phyloP scores from a whole-genome alignment of 2,888 invertebrate genomes.

The Tricholauxania praeusta region DNA sequence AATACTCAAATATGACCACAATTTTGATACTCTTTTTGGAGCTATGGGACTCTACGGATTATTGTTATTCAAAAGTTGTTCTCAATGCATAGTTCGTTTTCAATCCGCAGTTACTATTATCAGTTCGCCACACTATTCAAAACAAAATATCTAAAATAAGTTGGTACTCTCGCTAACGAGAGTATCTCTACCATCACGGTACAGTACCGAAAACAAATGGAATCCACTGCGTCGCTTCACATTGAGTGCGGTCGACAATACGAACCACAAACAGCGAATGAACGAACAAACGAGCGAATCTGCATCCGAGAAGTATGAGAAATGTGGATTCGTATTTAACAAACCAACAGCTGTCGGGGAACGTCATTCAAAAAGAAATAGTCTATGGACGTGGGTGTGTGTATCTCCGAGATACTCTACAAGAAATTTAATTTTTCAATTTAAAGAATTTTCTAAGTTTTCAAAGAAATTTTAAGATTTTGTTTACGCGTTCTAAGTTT shows the following conservation, averaged over 20 bases:
- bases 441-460: background rate
- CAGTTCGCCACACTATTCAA: no score
- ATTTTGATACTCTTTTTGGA: no score
- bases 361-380: conserved; percentile 46
- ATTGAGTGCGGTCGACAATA: background rate
- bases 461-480: conserved; percentile 12
- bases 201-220: background rate
- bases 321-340: conserved; percentile 41
- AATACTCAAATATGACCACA: no score
- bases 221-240: background rate
- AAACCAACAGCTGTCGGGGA: conserved; percentile 43
- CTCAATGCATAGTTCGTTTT: no score
- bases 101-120: no score
- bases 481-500: conserved; percentile 14
- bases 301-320: conserved; percentile 20
- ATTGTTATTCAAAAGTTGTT: no score
- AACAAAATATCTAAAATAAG: no score
- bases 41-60: no score
- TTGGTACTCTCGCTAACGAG: background rate
- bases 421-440: conserved; percentile 1
- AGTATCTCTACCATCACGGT: background rate
- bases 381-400: conserved; percentile 41
- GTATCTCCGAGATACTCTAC: conserved; percentile 24
- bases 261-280: background rate
- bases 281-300: conserved; percentile 1